Base-by-base conservation (phyloP, 2,888 invertebrate genomes). In the Belgica antarctica region DNA sequence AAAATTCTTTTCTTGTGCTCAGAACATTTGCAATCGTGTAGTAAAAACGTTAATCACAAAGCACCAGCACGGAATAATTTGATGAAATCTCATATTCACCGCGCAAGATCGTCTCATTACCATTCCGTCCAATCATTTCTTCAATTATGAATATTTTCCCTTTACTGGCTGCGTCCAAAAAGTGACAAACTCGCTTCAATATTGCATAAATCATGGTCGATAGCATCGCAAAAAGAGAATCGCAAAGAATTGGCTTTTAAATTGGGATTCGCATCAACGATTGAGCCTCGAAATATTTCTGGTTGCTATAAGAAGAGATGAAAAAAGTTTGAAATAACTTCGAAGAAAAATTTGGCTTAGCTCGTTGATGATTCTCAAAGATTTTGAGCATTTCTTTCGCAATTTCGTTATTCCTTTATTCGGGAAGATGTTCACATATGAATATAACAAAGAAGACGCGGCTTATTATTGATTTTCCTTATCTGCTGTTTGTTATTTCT, bases 131-230 rank as follows among this genome's bases (percentile, higher is more conserved):
- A n/a, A n/a, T n/a, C n/a, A n/a, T n/a, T n/a, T n/a, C n/a, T n/a
- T n/a, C n/a, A n/a, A n/a, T n/a, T n/a, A n/a, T n/a, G n/a, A n/a
- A n/a, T n/a, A n/a, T n/a, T n/a, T n/a, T n/a, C n/a, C n/a, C n/a
- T n/a, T n/a, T n/a, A n/a, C n/a, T n/a, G n/a, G n/a, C n/a, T n/a
- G n/a, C n/a, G n/a, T n/a, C n/a, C n/a, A n/a, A n/a, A 34, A 57
- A 57, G 47, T 68, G 68, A 68, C 68, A 68, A 27, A 68, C 68
- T 31, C 57, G 28, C 57, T 46, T 57, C 57, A 28, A 68, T 68
- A 68, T 68, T 57, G 31, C 46, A 68, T 68, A 68, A 68, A 68
- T 68, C 68, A 68, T 68, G 31, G 22, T 28, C 68, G 68, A 57
- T 57, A 57, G 34, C 52, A 57, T 68, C 68, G 28, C 68, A 47